These are phyloP conservation scores for Orbicella faveolata DNA, from an alignment of 64 coral and sea anemone genomes.

Conservation along the genomic window DNA sequence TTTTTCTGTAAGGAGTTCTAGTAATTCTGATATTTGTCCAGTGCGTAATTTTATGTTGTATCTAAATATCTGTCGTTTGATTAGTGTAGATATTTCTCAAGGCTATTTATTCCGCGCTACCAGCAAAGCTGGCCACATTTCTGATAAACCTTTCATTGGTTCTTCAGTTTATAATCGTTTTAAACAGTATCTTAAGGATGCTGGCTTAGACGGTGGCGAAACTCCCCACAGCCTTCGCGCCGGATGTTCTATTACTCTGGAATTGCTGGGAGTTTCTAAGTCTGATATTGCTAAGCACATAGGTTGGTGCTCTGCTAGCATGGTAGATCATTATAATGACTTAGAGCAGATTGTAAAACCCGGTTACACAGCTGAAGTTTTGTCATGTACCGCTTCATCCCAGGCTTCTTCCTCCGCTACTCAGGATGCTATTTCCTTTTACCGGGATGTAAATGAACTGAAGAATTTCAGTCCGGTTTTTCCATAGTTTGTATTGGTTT, in stretches of 20 bases:
- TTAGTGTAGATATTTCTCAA: slow-evolving; percentile 6
- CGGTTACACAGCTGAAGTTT: too few relatives aligned
- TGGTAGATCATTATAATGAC: too few relatives aligned
- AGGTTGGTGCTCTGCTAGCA: background rate
- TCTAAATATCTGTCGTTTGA: background rate
- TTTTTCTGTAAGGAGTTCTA: background rate
- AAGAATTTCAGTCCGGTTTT: too few relatives aligned
- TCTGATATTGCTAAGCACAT: background rate
- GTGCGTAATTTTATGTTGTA: slow-evolving; percentile 24
- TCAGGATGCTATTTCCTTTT: too few relatives aligned
- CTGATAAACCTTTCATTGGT: slow-evolving; percentile 11
- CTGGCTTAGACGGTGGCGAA: slow-evolving; percentile 8
- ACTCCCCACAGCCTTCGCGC: background rate
- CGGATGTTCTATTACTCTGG: background rate
- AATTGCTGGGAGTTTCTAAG: slow-evolving; percentile 4
- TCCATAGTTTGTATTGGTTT: too few relatives aligned
- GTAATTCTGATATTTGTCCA: slow-evolving; percentile 5
- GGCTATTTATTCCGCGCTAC: slow-evolving; percentile 19
- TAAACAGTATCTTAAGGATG: slow-evolving; percentile 5
- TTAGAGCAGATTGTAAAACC: too few relatives aligned
- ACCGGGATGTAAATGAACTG: too few relatives aligned
- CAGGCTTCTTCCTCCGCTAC: too few relatives aligned
- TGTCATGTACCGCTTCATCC: too few relatives aligned
- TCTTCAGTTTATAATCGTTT: slow-evolving; percentile 8
- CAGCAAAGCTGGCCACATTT: background rate